Evolutionary conservation across 2,888 invertebrate species (phyloP), one percentile per base, ranked within the genome.

Genomic region (Heteromyza rotundicornis): DNA sequence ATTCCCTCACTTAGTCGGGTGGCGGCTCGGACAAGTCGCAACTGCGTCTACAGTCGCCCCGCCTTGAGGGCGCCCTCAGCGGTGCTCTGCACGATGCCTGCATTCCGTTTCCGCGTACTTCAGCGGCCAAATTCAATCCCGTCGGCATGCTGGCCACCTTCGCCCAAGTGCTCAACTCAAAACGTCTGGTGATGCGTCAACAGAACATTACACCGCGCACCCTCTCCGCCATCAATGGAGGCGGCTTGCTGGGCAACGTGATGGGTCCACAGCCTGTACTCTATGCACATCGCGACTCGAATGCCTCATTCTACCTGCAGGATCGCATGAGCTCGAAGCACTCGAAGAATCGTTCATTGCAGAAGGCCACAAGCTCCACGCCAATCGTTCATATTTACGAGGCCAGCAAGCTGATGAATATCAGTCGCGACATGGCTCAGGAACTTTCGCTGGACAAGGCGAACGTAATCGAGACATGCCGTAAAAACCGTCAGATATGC

Each of bases 41-140:
- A 57, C 65, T 83, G 53, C 74, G 81, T 1, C 62, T 84, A 35
- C 84, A 84, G 66, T 83, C 83, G 2, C 84, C 84, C 0, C 70
- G 83, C 2, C 61, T 84, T 1, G 84, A 84, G 60, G 84, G 84
- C 7, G 84, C 83, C 0, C 63, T 82, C 2, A 79, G 80, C 10
- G 77, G 78, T 2, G 82, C 82, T 1, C 62, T 84, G 3, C 83
- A 83, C 57, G 94, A 94, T 76, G 89, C 92, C 7, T 93, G 92
- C 78, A 92, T 98, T 70, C 97, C 97, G 0, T 98, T 96, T 82
- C 97, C 97, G 0, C 86, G 95, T 58, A 97, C 96, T 0, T 95
- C 95, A 10, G 96, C 96, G 1, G 96, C 95, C 0, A 90, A 92
- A 73, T 98, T 97, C 86, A 95, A 94, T 82, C 92, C 92, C 23